Evolutionary conservation across 2,797 vertebrate species (phyloP).

Genomic region (Enteromius anoplus): DNA sequence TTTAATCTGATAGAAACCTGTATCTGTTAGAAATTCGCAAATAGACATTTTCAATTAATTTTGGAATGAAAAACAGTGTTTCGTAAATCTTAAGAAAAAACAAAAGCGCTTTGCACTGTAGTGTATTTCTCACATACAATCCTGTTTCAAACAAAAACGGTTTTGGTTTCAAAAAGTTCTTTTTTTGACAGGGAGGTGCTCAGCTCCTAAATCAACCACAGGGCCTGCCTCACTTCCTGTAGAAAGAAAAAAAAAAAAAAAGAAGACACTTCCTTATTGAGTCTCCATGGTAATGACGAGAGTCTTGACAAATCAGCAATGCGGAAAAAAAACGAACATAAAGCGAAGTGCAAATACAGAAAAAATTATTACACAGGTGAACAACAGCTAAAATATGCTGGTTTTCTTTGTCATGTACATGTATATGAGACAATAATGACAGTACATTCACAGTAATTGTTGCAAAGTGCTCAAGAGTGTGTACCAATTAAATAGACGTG

Average conservation of each 20-base stretch:
- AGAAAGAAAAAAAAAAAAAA: neutral
- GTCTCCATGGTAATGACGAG: constrained; percentile 20
- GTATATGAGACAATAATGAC: neutral
- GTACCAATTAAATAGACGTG: no score
- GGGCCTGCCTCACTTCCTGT: constrained; percentile 62
- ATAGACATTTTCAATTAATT: neutral
- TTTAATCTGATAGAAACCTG: neutral
- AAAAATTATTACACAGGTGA: neutral
- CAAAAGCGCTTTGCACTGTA: neutral
- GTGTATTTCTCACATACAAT: neutral
- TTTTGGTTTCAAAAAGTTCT: neutral
- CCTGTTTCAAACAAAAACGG: neutral
- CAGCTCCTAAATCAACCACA: neutral
- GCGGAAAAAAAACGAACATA: neutral
- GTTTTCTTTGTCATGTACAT: neutral
- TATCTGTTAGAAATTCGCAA: neutral
- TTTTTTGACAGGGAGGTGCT: neutral
- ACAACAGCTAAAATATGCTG: neutral
- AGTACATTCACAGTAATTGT: neutral
- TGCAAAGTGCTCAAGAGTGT: neutral
- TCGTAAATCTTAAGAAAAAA: neutral
- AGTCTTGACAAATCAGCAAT: constrained; percentile 13
- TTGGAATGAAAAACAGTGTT: neutral
- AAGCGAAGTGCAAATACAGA: neutral
- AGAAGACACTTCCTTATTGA: constrained; percentile 40